Evolutionary conservation across 2,888 invertebrate species (phyloP).

Genomic region (Sinopyrophorus schimmeli): DNA sequence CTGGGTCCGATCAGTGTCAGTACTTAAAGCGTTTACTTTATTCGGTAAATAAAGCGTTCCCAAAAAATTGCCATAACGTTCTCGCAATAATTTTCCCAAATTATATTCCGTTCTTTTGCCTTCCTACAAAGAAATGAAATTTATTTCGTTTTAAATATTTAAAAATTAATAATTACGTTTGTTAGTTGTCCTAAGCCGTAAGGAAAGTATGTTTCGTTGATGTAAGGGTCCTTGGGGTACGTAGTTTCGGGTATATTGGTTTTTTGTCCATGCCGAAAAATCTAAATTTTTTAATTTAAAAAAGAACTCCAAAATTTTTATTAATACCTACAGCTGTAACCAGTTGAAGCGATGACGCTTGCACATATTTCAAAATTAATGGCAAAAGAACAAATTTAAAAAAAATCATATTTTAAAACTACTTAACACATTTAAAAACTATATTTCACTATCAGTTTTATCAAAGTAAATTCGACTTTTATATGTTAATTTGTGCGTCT

Average conservation of each 20-base stretch:
- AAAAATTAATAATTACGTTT: slow-evolving; percentile 58
- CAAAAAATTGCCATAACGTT: slow-evolving; percentile 64
- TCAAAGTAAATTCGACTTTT: too few species aligned
- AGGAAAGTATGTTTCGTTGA: slow-evolving; percentile 67
- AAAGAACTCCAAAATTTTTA: too few species aligned
- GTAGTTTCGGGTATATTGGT: slow-evolving; percentile 66
- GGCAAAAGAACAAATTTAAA: too few species aligned
- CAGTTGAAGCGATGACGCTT: too few species aligned
- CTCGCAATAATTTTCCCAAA: slow-evolving; percentile 64
- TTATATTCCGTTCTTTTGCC: slow-evolving; percentile 54
- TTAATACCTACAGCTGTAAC: too few species aligned
- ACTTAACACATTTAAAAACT: too few species aligned
- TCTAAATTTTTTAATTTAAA: slow-evolving; percentile 52
- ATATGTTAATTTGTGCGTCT: too few species aligned
- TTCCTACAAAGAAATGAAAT: slow-evolving; percentile 35
- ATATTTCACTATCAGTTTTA: too few species aligned
- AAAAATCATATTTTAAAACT: too few species aligned
- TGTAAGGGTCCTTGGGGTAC: slow-evolving; percentile 72
- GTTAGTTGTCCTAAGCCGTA: slow-evolving; percentile 78
- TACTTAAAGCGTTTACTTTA: slow-evolving; percentile 64
- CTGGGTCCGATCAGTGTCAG: slow-evolving; percentile 71
- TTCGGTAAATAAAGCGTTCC: slow-evolving; percentile 62
- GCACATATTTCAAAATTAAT: too few species aligned
- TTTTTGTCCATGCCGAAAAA: slow-evolving; percentile 77
- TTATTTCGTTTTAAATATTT: neutral